Evolutionary conservation across 2,888 invertebrate species (phyloP).

Genomic region (Lucinisca nassula): DNA sequence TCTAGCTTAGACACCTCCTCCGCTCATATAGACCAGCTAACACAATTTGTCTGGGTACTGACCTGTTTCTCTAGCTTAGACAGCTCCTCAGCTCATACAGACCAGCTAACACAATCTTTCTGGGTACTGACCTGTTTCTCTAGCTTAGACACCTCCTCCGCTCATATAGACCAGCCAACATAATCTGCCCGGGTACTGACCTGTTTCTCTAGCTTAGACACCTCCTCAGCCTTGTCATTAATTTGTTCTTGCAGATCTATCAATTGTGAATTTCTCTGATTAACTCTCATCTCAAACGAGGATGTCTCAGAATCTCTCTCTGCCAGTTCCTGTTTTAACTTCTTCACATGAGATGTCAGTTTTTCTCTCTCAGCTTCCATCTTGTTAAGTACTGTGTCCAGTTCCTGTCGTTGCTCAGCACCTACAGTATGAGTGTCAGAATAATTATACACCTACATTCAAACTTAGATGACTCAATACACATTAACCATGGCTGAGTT

Average conservation of each 20-base stretch:
- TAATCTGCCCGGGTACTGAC: conserved; percentile 70
- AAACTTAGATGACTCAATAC: no score
- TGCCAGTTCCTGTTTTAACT: conserved; percentile 73
- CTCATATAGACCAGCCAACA: no score
- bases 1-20: no score
- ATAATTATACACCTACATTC: no score
- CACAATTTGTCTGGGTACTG: no score
- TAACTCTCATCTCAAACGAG: conserved; percentile 79
- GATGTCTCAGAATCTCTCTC: conserved; percentile 78
- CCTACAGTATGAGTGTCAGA: conserved; percentile 75
- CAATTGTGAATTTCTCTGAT: conserved; percentile 82
- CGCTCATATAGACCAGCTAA: no score
- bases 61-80: no score
- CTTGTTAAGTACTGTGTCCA: conserved; percentile 73
- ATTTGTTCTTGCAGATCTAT: conserved; percentile 84
- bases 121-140: no score
- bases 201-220: conserved; percentile 80
- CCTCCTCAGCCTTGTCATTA: conserved; percentile 75
- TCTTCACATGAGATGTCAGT: conserved; percentile 69
- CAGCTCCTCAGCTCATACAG: no score
- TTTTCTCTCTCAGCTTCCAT: conserved; percentile 79
- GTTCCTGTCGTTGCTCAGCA: conserved; percentile 76
- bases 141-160: no score
- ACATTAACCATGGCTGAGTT: no score
- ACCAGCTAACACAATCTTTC: no score